Percentiles rank a stretch among this genome's conserved stretches.
Evolutionary conservation across 2,113 vertebrate species (phyloP).

Genomic region (Plectropomus leopardus): DNA sequence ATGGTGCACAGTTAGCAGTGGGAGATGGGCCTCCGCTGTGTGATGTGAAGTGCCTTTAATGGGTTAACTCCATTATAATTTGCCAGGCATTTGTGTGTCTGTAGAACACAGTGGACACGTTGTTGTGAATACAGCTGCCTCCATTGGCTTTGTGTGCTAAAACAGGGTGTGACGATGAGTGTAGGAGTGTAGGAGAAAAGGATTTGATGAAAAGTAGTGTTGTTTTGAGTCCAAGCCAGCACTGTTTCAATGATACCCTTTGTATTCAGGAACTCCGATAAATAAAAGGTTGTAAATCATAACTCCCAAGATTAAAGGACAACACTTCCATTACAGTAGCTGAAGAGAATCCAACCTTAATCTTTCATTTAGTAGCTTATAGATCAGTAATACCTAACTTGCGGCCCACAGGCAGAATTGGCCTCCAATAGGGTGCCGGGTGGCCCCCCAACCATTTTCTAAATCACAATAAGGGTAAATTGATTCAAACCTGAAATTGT

Average conservation of each 20-base stretch:
- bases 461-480: no score
- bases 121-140: conserved; percentile 62
- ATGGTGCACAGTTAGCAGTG: conserved; percentile 17
- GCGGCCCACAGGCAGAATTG: no score
- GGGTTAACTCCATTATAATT: conserved; percentile 72
- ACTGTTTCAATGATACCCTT: conserved; percentile 52
- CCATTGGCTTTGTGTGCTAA: conserved; percentile 62
- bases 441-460: no score
- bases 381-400: no score
- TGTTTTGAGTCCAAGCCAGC: conserved; percentile 42
- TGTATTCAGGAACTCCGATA: conserved; percentile 25
- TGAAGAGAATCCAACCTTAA: background rate
- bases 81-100: conserved; percentile 47
- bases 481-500: no score
- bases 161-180: conserved; percentile 63
- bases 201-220: conserved; percentile 59
- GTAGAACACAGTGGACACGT: conserved; percentile 62
- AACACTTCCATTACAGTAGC: background rate
- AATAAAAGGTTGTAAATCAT: conserved; percentile 5
- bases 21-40: conserved; percentile 53
- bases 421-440: no score
- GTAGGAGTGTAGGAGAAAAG: conserved; percentile 62
- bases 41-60: conserved; percentile 54
- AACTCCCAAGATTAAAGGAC: background rate
- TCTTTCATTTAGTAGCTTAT: no score